Evolutionary conservation across 37 sponge, comb jelly and placozoan genomes (phyloP).

Genomic region (Geodia barretti): DNA sequence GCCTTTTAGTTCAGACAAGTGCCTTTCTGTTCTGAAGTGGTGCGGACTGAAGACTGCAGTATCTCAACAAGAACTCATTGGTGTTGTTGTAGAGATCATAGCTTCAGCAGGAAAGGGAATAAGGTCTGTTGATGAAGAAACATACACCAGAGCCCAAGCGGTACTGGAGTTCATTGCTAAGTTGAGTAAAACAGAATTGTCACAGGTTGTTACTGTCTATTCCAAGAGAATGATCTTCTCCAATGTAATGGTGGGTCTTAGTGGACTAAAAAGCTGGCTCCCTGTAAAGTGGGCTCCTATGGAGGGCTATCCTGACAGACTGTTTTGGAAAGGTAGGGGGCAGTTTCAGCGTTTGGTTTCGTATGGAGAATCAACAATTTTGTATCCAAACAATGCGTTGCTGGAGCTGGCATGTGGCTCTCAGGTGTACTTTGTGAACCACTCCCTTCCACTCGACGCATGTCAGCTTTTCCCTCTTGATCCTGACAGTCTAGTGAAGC

Average conservation of each 20-base stretch:
- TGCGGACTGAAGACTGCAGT: not conserved
- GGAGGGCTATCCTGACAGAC: conserved; percentile 1
- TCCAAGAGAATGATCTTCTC: not conserved
- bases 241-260: not conserved
- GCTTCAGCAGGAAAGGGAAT: not conserved
- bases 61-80: not conserved
- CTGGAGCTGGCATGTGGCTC: not conserved
- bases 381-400: not conserved
- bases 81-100: not conserved
- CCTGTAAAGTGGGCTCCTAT: conserved; percentile 8
- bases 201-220: too few species aligned
- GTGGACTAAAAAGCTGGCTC: not conserved
- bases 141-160: conserved; percentile 12
- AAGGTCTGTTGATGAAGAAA: not conserved
- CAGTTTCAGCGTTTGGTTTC: not conserved
- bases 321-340: conserved; percentile 10
- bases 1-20: not conserved
- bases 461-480: not conserved
- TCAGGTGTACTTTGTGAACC: not conserved
- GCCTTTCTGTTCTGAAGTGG: not conserved
- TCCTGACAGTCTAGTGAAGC: not conserved
- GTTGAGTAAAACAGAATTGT: too few species aligned
- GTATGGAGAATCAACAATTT: not conserved
- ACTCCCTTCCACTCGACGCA: not conserved
- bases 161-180: not conserved